Evolutionary conservation across 2,797 vertebrate species (phyloP), one percentile per base, ranked within the genome.

Genomic region (Semotilus atromaculatus): DNA sequence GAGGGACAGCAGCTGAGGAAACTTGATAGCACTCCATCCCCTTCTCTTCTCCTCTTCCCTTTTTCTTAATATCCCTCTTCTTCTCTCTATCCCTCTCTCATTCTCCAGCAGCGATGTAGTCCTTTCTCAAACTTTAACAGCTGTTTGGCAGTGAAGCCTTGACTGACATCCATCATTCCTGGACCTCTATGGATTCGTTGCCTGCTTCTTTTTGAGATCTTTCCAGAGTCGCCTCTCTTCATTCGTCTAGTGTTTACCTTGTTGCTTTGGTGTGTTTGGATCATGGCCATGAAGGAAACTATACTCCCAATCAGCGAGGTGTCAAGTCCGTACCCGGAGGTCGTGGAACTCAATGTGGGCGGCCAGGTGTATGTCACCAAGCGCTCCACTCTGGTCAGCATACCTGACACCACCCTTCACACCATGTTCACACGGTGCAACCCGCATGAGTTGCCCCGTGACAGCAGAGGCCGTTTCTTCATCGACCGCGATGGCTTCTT

Each of bases 401-500:
- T 97, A 80, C 96, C 96, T 77, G 96, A 97, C 90, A 96, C 96
- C 90, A 96, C 93, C 29, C 89, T 97, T 87, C 94, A 96, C 78
- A 92, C 86, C 76, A 97, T 97, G 95, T 97, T 97, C 91, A 91
- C 94, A 16, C 94, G 93, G 16, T 92, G 93, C 64, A 93, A 94
- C 40, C 91, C 92, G 26, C 92, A 94, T 1, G 96, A 96, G 86
- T 91, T 97, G 86, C 96, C 96, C 82, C 92, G 96, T 60, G 96
- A 97, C 93, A 96, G 95, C 91, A 94, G 96, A 48, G 95, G 96
- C 21, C 96, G 96, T 88, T 97, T 96, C 92, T 97, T 97, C 91
- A 96, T 97, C 76, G 96, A 97, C 92, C 95, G 96, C 21, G 96
- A 97, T 88, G 96, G 96, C 88, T 97, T 97, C 92, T 95, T 97